Evolutionary conservation across 1,140 invertebrate genomes (phyloP).

Genomic region (Hydropsyche tenuis): DNA sequence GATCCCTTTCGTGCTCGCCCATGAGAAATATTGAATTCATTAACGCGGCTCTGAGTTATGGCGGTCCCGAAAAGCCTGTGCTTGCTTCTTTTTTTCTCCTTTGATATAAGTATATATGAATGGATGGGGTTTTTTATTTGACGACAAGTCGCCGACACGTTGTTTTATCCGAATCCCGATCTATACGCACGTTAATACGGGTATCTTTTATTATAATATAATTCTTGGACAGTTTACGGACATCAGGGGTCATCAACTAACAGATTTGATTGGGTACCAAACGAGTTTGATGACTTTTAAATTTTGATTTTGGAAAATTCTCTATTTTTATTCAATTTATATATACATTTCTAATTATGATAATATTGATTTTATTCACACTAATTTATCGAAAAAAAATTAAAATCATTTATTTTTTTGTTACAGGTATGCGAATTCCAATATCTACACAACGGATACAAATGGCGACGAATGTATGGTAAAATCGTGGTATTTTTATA

Average conservation of each 20-base stretch:
- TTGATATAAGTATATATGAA: conserved; percentile 47
- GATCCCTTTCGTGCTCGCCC: conserved; percentile 7
- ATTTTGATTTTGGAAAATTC: too few species aligned
- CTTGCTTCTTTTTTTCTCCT: conserved; percentile 8
- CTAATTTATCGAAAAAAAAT: background rate
- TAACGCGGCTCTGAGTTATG: conserved; percentile 46
- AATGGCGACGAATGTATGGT: background rate
- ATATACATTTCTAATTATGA: too few species aligned
- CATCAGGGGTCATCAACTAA: conserved; percentile 19
- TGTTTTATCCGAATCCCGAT: conserved; percentile 46
- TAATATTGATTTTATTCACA: too few species aligned
- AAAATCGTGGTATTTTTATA: background rate
- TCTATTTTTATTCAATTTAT: too few species aligned
- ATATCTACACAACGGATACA: too few species aligned
- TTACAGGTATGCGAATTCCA: background rate
- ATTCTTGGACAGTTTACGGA: conserved; percentile 45
- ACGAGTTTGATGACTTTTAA: too few species aligned
- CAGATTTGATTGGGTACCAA: background rate
- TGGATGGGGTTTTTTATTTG: conserved; percentile 47
- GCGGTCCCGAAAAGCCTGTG: conserved; percentile 26
- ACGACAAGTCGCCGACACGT: conserved; percentile 43
- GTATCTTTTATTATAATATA: conserved; percentile 50
- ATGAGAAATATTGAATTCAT: conserved; percentile 36
- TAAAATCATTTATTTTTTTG: background rate
- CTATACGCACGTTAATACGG: conserved; percentile 48